Base-by-base conservation (phyloP, 2,888 invertebrate genomes). In the Nemotelus nigrinus region DNA sequence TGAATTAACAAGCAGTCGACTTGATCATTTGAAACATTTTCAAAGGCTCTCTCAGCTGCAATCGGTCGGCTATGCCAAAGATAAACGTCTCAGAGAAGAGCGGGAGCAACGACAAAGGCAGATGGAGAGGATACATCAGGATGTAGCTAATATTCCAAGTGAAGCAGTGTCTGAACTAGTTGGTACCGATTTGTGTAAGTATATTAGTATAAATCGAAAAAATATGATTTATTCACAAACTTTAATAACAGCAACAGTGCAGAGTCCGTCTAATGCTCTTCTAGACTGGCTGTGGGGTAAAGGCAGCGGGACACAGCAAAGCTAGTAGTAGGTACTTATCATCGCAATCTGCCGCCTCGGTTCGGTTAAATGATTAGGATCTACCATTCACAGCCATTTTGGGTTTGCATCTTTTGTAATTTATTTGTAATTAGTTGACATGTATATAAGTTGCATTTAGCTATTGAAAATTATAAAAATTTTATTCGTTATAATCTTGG, bases 281-380 rank as follows among this genome's bases (percentile, higher is more conserved):
- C 87, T 94, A 80, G 94, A 94, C 87, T 94, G 94, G 94, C 88
- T 94, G 78, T 92, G 94, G 90, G 94, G 94, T 80, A 92, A 91
- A 85, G 92, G 48, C 63, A 70, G 41, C 47, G 63, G 39, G 39
- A 4, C 70, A n/a, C 77, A 77, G 55, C 70, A 77, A 43, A 77
- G 70, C 45, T 77, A 67, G 57, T 74, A 39, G 8, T 45, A 5
- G 41, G 10, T 45, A 45, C 47, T 8, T 4, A 39, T 41, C 43
- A 6, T 41, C 41, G 63, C 7, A 63, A 4, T n/a, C 50, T 48
- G n/a, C 25, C 4, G 10, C 25, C n/a, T 57, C n/a, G 25, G 10
- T 5, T 57, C 25, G 5, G 57, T 8, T 4, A 57, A 4, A 4
- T 10, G n/a, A 57, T 10, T 25, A 25, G 25, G 25, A 25, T 25